These are phyloP conservation scores for Lytechinus pictus DNA, from an alignment of 35 echinoderm and acorn worm species.

Conservation along the genomic window DNA sequence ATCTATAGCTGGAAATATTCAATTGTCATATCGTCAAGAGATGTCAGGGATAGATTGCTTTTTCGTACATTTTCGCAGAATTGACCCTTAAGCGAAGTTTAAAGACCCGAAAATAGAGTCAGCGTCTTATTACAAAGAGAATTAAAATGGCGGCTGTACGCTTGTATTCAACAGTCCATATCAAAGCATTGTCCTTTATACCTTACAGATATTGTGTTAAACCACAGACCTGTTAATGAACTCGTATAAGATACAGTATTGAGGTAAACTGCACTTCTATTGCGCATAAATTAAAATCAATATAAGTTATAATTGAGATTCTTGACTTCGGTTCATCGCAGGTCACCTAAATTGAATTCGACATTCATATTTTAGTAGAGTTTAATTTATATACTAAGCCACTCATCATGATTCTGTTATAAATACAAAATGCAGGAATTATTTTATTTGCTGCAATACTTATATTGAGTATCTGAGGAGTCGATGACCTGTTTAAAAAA, in stretches of 20 bases:
- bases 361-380: no score
- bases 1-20: not conserved
- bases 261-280: slow-evolving; percentile 5
- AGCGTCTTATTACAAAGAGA: not conserved
- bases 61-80: not conserved
- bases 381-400: no score
- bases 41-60: slow-evolving; percentile 10
- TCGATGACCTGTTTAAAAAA: no score
- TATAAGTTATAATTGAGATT: not conserved
- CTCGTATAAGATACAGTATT: not conserved
- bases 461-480: no score
- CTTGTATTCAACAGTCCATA: not conserved
- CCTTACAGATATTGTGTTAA: not conserved
- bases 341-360: not conserved
- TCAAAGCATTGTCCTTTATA: not conserved
- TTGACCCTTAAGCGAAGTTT: not conserved
- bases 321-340: not conserved
- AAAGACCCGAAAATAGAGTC: not conserved
- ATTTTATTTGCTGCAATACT: no score
- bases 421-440: no score
- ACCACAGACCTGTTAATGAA: not conserved
- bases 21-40: not conserved
- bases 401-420: no score
- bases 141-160: not conserved
- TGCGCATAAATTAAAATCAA: not conserved